Base-by-base conservation (phyloP, 2,888 invertebrate species). In the Seladonia tumulorum region DNA sequence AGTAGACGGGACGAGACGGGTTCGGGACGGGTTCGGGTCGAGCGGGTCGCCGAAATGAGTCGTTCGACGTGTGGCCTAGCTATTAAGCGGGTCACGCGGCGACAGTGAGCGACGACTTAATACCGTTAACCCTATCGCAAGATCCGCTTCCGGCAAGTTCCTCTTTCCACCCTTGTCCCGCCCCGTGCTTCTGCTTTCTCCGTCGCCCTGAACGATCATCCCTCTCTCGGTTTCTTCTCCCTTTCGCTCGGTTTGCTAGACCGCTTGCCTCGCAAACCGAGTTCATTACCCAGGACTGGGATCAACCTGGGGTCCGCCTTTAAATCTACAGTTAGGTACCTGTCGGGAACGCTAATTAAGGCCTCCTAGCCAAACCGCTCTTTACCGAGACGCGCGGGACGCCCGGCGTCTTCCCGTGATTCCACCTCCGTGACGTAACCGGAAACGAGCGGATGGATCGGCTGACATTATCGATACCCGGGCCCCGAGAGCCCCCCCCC, bases 111-210 rank as follows among this genome's bases (percentile, higher is more conserved):
- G 87, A 90, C 87, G 91, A 90, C 88, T 91, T 88, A 89, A 91
- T 91, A 90, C 93, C 89, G 92, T 91, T 93, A 92, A 90, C 89
- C 85, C 90, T 91, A 92, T 92, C 93, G 90, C 88, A 71, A 91
- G 92, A 93, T 93, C 92, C 93, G 87, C 87, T 91, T 93, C 91
- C 93, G 91, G 89, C 89, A 81, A 77, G 66, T 78, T 68, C 86
- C 87, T 83, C 86, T 81, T 76, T 81, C 81, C 79, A 39, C 63
- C 63, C 42, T 29, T 76, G 49, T 49, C 79, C 63, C 72, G 81
- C 81, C 86, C 86, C 86, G 76, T 82, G 74, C 77, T 39, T 14
- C 72, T 29, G 76, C 83, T 87, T 82, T 82, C 87, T 87, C 87
- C 76, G 57, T 49, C 66, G 66, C 22, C 39, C 42, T 25, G 16